Evolutionary conservation across 2,797 vertebrate genomes (phyloP).

Genomic region (Lacerta viridis): DNA sequence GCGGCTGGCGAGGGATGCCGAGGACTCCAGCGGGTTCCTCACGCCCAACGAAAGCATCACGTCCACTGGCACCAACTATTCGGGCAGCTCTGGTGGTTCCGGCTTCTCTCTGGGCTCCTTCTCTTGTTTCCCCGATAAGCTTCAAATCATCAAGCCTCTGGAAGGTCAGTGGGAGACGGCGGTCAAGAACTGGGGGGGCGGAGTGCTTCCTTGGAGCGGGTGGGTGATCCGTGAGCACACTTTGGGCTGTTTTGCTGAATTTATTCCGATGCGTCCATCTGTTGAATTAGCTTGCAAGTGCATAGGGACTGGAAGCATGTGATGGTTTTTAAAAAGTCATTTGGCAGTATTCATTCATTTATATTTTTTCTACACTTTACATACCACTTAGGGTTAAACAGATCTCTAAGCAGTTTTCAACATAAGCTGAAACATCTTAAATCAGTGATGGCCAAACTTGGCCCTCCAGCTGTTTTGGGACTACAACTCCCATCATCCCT

Average conservation of each 20-base stretch:
- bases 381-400: too few species aligned
- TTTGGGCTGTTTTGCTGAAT: not conserved
- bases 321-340: not conserved
- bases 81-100: slow-evolving; percentile 83
- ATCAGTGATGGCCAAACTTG: too few species aligned
- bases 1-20: slow-evolving; percentile 75
- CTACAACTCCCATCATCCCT: too few species aligned
- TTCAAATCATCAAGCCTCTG: slow-evolving; percentile 91
- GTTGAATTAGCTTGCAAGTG: not conserved
- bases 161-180: slow-evolving; percentile 82
- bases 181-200: not conserved
- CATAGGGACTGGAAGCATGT: not conserved
- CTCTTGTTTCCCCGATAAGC: slow-evolving; percentile 86
- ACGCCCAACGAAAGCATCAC: slow-evolving; percentile 86
- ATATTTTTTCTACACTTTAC: too few species aligned
- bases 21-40: slow-evolving; percentile 84
- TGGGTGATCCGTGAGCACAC: not conserved
- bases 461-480: too few species aligned
- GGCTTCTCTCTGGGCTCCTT: slow-evolving; percentile 84
- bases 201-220: not conserved
- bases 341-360: not conserved
- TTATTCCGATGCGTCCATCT: not conserved
- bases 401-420: too few species aligned
- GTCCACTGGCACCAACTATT: slow-evolving; percentile 88
- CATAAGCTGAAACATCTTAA: not conserved